Base-by-base conservation (phyloP, 2,113 vertebrate species). In the Tetraodon nigroviridis region DNA sequence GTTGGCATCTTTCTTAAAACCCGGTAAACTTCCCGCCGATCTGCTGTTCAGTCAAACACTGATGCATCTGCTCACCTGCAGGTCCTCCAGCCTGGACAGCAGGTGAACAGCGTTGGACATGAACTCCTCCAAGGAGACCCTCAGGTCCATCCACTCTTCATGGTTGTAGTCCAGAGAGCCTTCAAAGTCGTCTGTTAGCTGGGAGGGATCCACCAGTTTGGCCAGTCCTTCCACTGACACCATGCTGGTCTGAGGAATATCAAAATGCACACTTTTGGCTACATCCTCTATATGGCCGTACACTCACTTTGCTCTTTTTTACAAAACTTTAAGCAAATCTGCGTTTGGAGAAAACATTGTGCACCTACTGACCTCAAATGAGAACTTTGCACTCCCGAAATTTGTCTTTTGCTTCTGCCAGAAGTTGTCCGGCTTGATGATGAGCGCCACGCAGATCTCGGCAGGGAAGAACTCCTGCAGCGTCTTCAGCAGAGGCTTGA, bases 341-440 rank as follows among this genome's bases (percentile, higher is more conserved):
- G 11, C 40, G 7, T 8, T 12, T 41, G 5, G 2, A 41, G 13
- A 41, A 14, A 41, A 8, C 8, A 41, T 41, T 8, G n/a, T 41
- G 2, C 7, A 41, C 13, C 13, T 14, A 44, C 75, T 45, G 58
- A 98, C 97, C 94, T 99, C 97, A 73, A 99, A 99, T 82, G 95
- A 96, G 85, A 99, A 99, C 83, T 99, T 99, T 55, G 97, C 96
- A 72, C 95, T 98, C 81, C 97, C 97, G 0, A 99, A 99, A 86
- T 99, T 99, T 1, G 97, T 99, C 83, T 99, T 99, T 90, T 99
- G 97, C 52, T 99, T 99, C 90, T 99, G 97, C 97, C 97, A 99
- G 90, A 99, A 99, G 88, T 97, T 99, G 87, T 99, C 97, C 0
- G 97, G 97, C 83, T 99, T 99, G 84, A 99, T 99, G 88, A 99